phyloP scores from a whole-genome alignment of 2,888 invertebrate genomes.

The Abrostola triplasia region DNA sequence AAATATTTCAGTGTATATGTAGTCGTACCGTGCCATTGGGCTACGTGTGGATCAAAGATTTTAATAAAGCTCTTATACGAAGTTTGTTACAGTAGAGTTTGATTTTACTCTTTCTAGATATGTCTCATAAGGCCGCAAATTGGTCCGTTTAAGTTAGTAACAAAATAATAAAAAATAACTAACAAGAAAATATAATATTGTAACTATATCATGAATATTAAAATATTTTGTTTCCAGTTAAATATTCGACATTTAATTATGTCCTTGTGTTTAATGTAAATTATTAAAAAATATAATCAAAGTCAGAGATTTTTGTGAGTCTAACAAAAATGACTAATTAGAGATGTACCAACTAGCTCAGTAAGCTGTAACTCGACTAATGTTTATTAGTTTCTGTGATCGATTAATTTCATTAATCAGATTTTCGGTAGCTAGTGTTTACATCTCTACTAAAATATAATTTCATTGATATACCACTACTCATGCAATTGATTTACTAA shows the following conservation, averaged over 20 bases:
- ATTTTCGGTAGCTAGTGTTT: slow-evolving; percentile 9
- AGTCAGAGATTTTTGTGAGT: slow-evolving; percentile 30
- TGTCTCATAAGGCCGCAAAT: slow-evolving; percentile 62
- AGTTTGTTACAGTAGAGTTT: slow-evolving; percentile 62
- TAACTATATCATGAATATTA: slow-evolving; percentile 48
- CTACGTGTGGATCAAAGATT: slow-evolving; percentile 65
- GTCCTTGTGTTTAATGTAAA: slow-evolving; percentile 15
- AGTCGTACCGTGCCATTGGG: slow-evolving; percentile 61
- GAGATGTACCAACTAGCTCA: slow-evolving; percentile 42
- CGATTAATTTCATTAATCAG: neutral
- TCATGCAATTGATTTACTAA: slow-evolving; percentile 40
- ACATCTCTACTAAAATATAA: slow-evolving; percentile 38
- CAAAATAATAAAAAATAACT: slow-evolving; percentile 52
- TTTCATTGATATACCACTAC: slow-evolving; percentile 36
- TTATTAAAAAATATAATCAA: slow-evolving; percentile 27
- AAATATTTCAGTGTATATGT: slow-evolving; percentile 64
- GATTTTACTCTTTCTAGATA: slow-evolving; percentile 59
- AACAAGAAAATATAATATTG: slow-evolving; percentile 53
- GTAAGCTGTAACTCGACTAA: slow-evolving; percentile 13
- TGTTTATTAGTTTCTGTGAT: slow-evolving; percentile 1
- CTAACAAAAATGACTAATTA: slow-evolving; percentile 44
- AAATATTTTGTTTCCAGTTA: slow-evolving; percentile 33
- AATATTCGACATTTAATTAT: slow-evolving; percentile 13
- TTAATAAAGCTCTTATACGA: slow-evolving; percentile 69
- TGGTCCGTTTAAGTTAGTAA: slow-evolving; percentile 61